Evolutionary conservation across 1,140 invertebrate species (phyloP).

Genomic region (Hetaerina americana): DNA sequence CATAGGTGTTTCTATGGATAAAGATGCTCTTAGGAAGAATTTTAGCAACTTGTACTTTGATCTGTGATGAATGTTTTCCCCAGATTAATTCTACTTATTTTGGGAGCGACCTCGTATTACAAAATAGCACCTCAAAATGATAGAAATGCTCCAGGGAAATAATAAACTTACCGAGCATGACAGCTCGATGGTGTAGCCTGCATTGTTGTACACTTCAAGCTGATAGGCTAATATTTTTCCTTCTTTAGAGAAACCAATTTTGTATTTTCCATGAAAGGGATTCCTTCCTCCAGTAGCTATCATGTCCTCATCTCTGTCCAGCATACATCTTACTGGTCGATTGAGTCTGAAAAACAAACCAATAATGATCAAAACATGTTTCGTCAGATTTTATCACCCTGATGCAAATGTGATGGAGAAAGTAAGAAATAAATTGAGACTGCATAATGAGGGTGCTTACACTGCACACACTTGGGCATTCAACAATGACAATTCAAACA

Average conservation of each 20-base stretch:
- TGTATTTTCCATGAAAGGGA: conserved; percentile 78
- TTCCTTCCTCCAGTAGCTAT: conserved; percentile 72
- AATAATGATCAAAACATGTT: neutral
- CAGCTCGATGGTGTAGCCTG: conserved; percentile 71
- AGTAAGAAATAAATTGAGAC: neutral
- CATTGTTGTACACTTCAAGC: conserved; percentile 68
- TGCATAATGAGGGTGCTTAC: no score
- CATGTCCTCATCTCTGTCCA: conserved; percentile 94
- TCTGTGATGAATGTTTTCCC: no score
- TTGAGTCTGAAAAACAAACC: conserved; percentile 39
- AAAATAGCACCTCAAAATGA: no score
- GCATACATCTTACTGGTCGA: conserved; percentile 70
- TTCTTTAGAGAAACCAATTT: conserved; percentile 61
- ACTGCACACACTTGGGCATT: neutral
- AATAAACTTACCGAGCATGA: conserved; percentile 52
- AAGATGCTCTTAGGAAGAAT: no score
- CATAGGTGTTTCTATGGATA: neutral
- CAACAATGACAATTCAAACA: neutral
- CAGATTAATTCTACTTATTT: no score
- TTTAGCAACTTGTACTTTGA: no score
- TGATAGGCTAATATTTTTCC: conserved; percentile 60
- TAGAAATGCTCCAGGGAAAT: no score
- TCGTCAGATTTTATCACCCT: neutral
- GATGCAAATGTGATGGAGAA: neutral
- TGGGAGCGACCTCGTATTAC: no score